Base-by-base conservation (phyloP, 2,113 vertebrate species). In the Triplophysa rosa region DNA sequence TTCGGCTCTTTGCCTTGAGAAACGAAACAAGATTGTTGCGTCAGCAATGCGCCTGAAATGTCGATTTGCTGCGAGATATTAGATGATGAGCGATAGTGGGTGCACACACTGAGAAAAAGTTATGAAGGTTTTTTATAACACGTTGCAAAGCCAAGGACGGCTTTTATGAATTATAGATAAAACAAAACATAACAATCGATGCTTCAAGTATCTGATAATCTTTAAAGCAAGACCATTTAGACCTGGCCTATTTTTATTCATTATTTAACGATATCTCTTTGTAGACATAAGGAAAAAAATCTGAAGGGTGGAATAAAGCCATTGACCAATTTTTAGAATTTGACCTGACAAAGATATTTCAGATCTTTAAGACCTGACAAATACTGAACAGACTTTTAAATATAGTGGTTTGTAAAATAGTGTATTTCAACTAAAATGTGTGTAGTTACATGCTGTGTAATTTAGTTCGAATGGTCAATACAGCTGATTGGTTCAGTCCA, bases 31-130 rank as follows among this genome's bases (percentile, higher is more conserved):
- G 76, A 73, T 78, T 86, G 67, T 42, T 82, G 86, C 63, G 85
- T 86, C 91, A 92, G 88, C 90, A 88, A 78, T 79, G 83, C 80
- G 86, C 82, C 80, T 67, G 76, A 66, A 68, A 85, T 65, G 90
- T 90, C 90, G 74, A 85, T 87, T 80, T 69, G 37, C 71, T 74
- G 81, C 11, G 75, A 85, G 90, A 93, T 92, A 88, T 90, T 90
- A 85, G 89, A 92, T 93, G 7, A 86, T 87, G 87, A 83, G 45
- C 74, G 91, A 92, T 92, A 80, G 33, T 26, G 45, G 13, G 70
- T 73, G 70, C 61, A 74, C 42, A 75, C 59, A 21, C 61, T 77
- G 21, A 33, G 17, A 61, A 45, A 79, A 76, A 63, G 78, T 59
- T 63, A 42, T 33, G 47, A 40, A 49, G 33, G 24, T 59, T 52